Conservation (phyloP, 2,888 invertebrate genomes). For the Euclidia mi region DNA sequence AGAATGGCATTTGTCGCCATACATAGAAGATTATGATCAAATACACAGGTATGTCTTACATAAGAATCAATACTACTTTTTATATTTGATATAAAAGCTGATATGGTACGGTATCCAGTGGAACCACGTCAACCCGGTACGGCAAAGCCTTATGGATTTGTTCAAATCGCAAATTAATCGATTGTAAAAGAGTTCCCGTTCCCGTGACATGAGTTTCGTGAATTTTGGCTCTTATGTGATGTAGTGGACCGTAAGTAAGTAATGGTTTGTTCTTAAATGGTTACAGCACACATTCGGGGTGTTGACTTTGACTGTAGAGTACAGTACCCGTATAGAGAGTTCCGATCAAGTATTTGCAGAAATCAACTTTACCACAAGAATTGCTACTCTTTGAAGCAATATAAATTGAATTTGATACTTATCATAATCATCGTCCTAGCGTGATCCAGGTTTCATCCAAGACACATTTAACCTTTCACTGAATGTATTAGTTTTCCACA, state of each 20-base stretch:
- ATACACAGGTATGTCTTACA: neutral
- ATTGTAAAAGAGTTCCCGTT: constrained; percentile 8
- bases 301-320: neutral
- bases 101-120: constrained; percentile 2
- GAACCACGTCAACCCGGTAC: neutral
- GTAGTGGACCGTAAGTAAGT: constrained; percentile 2
- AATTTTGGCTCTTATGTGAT: constrained; percentile 8
- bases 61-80: neutral
- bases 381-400: too few species aligned
- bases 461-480: too few species aligned
- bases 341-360: neutral
- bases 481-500: too few species aligned
- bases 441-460: too few species aligned
- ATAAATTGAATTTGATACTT: too few species aligned
- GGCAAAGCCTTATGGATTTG: constrained; percentile 7
- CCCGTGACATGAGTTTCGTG: constrained; percentile 5
- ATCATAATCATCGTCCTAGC: too few species aligned
- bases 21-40: neutral
- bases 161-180: constrained; percentile 13
- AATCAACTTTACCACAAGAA: too few species aligned
- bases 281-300: neutral
- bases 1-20: too few species aligned
- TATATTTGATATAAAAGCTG: neutral
- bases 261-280: constrained; percentile 4
- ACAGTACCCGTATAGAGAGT: neutral